Conservation (phyloP, 1,140 invertebrate species). For the Palaemon carinicauda region DNA sequence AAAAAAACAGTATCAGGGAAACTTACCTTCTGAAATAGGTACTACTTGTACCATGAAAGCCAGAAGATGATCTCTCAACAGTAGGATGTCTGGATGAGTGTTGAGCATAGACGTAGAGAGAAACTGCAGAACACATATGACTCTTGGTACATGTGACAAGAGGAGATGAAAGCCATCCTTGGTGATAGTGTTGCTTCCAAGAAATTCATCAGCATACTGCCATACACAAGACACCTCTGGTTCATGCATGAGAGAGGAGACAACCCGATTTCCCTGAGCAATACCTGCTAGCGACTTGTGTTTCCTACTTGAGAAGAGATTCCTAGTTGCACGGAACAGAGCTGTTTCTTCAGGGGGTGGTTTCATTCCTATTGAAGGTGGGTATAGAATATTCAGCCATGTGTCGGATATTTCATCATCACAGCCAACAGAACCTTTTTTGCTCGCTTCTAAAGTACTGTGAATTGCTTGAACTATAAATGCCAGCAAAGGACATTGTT, state of each 20-base stretch:
- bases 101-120: background rate
- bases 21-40: background rate
- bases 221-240: constrained; percentile 15
- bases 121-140: constrained; percentile 5
- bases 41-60: constrained; percentile 22
- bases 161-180: background rate
- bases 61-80: constrained; percentile 23
- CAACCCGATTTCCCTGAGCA: constrained; percentile 5
- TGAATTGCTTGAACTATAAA: constrained; percentile 46
- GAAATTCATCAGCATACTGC: constrained; percentile 26
- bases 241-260: constrained; percentile 1
- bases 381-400: constrained; percentile 32
- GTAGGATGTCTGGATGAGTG: constrained; percentile 17
- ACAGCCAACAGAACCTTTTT: background rate
- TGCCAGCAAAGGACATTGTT: constrained; percentile 29
- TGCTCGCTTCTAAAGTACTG: background rate
- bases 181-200: constrained; percentile 32
- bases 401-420: background rate
- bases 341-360: constrained; percentile 27
- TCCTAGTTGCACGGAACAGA: background rate
- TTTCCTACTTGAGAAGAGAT: background rate
- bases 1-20: background rate
- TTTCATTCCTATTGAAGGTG: constrained; percentile 12
- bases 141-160: background rate
- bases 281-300: constrained; percentile 9